A percentile compares a stretch with the other conserved stretches of the same genome.
Conservation (phyloP, 2,888 invertebrate genomes). For the Lithophane leautieri region DNA sequence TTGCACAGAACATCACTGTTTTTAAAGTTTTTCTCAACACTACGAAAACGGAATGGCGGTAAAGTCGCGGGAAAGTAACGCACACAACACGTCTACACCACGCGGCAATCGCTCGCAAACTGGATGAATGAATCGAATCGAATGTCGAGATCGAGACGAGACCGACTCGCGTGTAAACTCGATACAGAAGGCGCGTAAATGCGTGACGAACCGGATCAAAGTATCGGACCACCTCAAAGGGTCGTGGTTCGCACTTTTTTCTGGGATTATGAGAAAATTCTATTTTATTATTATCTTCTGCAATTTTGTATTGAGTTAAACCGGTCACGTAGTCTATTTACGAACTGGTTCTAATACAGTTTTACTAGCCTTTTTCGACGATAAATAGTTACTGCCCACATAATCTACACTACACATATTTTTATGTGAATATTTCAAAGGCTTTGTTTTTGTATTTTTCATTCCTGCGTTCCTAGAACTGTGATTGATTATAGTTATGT, state of each 20-base stretch:
- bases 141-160: conserved; percentile 53
- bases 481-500: background rate
- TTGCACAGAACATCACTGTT: conserved; percentile 75
- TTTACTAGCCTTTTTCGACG: conserved; percentile 35
- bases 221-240: conserved; percentile 20
- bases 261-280: conserved; percentile 35
- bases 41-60: conserved; percentile 74
- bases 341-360: conserved; percentile 47
- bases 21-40: conserved; percentile 74
- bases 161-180: conserved; percentile 55
- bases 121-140: conserved; percentile 70
- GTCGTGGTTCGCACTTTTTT: conserved; percentile 34
- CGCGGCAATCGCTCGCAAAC: conserved; percentile 80
- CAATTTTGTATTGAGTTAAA: conserved; percentile 45
- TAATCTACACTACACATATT: conserved; percentile 6
- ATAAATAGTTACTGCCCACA: conserved; percentile 20
- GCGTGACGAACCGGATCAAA: conserved; percentile 48
- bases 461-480: background rate
- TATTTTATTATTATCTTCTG: conserved; percentile 41
- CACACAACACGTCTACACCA: conserved; percentile 59
- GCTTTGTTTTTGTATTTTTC: background rate
- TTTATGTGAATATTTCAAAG: conserved; percentile 8
- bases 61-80: conserved; percentile 66
- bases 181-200: conserved; percentile 52
- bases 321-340: conserved; percentile 50